Conservation (phyloP, 2,113 vertebrate genomes). For the Clupea harengus region DNA sequence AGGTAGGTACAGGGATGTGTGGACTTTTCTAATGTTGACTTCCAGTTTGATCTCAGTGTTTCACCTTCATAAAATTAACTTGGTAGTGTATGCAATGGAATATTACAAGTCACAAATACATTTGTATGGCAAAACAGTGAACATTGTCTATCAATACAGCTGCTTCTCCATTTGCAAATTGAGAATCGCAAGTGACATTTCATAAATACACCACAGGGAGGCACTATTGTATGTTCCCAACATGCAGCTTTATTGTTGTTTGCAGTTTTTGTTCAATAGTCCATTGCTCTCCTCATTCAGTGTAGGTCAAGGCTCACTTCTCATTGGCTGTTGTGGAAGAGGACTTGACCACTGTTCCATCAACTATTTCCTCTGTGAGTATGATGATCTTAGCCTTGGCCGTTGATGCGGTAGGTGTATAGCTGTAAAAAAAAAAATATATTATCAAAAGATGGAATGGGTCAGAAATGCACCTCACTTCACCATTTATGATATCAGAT, state of each 20-base stretch:
- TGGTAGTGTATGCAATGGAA: neutral
- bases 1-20: too few species aligned
- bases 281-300: neutral
- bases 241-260: neutral
- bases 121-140: neutral
- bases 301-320: neutral
- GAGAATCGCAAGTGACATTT: neutral
- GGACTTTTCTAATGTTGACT: too few species aligned
- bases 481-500: neutral
- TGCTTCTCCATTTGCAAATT: neutral
- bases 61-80: neutral
- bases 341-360: slow-evolving; percentile 38
- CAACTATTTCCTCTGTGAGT: slow-evolving; percentile 54
- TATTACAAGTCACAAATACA: neutral
- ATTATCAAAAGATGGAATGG: neutral
- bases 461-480: neutral
- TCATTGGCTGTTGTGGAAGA: neutral
- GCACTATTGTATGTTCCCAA: neutral
- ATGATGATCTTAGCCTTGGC: slow-evolving; percentile 50
- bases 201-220: neutral
- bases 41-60: too few species aligned
- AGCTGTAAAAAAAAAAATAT: neutral
- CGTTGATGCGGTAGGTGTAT: neutral
- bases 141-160: neutral
- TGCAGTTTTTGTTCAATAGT: neutral